Conservation (phyloP, 2,797 vertebrate genomes). For the Alcedo atthis region DNA sequence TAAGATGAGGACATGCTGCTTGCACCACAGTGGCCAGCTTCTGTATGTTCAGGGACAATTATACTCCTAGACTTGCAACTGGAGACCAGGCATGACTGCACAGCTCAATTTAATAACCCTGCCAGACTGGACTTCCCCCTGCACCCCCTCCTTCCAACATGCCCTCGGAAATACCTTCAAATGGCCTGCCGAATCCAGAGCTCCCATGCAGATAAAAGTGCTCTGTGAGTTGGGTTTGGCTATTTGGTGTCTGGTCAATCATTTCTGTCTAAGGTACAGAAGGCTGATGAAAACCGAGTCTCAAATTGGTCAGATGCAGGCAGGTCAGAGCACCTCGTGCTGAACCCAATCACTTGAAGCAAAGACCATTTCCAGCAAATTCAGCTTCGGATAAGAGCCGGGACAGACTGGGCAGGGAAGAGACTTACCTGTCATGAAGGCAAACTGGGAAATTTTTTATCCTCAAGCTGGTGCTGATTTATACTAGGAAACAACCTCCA, state of each 20-base stretch:
- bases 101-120: neutral
- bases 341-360: neutral
- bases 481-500: neutral
- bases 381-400: neutral
- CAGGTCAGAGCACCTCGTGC: neutral
- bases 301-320: neutral
- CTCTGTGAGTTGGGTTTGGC: neutral
- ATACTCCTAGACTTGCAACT: neutral
- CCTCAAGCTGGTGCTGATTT: neutral
- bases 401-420: neutral
- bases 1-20: neutral
- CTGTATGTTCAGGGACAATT: neutral
- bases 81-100: neutral
- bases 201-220: neutral
- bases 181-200: neutral
- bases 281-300: neutral
- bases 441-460: neutral
- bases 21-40: neutral
- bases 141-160: neutral
- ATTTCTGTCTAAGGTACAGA: neutral
- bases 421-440: neutral
- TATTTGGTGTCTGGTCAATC: neutral
- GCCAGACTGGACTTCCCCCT: neutral
- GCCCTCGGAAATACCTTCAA: neutral
- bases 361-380: neutral